A percentile compares a stretch with the other conserved stretches of the same genome.
Conservation (phyloP, 30 jellyfish, hydroid and myxozoan genomes). For the Cassiopea andromeda region DNA sequence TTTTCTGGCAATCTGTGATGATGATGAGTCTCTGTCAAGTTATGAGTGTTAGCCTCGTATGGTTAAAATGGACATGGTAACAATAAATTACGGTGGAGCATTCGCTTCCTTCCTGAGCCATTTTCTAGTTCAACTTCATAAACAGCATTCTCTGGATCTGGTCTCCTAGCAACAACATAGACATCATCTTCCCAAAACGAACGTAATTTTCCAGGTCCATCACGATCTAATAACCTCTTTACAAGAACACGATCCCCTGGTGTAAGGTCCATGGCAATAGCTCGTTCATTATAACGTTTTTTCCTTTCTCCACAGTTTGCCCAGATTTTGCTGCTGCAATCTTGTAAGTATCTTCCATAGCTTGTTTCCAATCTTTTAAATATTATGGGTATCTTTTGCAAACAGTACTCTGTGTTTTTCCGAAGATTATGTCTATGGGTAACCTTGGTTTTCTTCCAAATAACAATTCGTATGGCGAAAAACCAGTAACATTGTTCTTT, state of each 20-base stretch:
- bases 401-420: conserved; percentile 22
- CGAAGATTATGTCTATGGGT: conserved; percentile 15
- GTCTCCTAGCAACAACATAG: conserved; percentile 22
- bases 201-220: conserved; percentile 62
- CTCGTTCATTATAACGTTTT: conserved; percentile 23
- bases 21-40: too few relatives aligned
- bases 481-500: conserved; percentile 28
- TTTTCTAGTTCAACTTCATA: too few relatives aligned
- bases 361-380: conserved; percentile 29
- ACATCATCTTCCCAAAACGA: conserved; percentile 53
- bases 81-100: too few relatives aligned
- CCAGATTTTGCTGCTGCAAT: conserved; percentile 47
- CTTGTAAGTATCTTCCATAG: conserved; percentile 37
- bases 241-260: conserved; percentile 47
- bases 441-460: conserved; percentile 48
- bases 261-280: conserved; percentile 7
- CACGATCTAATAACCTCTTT: conserved; percentile 20
- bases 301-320: conserved; percentile 28
- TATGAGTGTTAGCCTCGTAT: too few relatives aligned
- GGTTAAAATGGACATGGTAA: too few relatives aligned
- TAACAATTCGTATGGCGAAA: conserved; percentile 36
- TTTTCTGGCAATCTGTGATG: too few relatives aligned
- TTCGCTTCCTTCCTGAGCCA: too few relatives aligned
- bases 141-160: too few relatives aligned
- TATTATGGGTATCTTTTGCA: conserved; percentile 35